These are phyloP conservation scores for Ameiurus melas DNA, from an alignment of 2,113 vertebrate genomes.

Conservation along the genomic window DNA sequence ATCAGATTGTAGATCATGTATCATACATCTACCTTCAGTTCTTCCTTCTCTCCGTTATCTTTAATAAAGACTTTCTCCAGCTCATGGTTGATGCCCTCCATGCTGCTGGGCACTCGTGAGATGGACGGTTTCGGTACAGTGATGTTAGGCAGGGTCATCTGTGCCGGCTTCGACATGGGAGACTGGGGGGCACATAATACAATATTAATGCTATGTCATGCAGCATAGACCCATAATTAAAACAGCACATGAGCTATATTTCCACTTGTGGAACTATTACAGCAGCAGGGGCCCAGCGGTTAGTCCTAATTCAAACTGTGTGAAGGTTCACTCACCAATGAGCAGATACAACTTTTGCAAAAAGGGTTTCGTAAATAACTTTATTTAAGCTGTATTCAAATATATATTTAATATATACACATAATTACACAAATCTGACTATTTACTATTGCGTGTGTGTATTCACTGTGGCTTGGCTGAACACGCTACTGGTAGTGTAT, in stretches of 20 bases:
- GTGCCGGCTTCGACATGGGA: slow-evolving; percentile 85
- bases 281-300: background rate
- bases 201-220: background rate
- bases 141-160: slow-evolving; percentile 90
- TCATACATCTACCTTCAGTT: slow-evolving; percentile 80
- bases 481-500: slow-evolving; percentile 68
- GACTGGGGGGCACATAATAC: slow-evolving; percentile 60
- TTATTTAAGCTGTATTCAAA: background rate
- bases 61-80: slow-evolving; percentile 98
- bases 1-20: background rate
- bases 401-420: background rate
- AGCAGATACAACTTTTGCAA: background rate
- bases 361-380: background rate
- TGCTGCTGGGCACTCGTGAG: slow-evolving; percentile 93
- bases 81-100: slow-evolving; percentile 98
- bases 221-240: background rate
- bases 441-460: background rate
- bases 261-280: background rate
- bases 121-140: slow-evolving; percentile 91
- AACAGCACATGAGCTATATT: background rate
- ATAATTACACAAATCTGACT: background rate
- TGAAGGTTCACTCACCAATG: background rate
- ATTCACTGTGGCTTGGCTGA: slow-evolving; percentile 34
- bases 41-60: slow-evolving; percentile 90
- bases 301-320: background rate